Evolutionary conservation across 2,888 invertebrate genomes (phyloP), one percentile per base, ranked within the genome.

Genomic region (Biston stratarius): DNA sequence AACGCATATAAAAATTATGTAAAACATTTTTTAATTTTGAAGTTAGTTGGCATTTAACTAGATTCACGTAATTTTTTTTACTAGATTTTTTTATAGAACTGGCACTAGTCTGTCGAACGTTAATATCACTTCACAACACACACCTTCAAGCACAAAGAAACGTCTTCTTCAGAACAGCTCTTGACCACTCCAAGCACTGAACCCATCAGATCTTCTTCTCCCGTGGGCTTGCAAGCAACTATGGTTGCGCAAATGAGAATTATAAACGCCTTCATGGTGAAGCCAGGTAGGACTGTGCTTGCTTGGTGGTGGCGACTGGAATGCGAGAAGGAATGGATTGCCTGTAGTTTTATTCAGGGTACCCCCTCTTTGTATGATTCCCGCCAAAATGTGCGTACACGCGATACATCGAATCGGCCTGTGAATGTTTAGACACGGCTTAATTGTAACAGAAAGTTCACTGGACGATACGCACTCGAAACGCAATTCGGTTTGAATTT

Each of bases 111-210:
- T 5, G 14, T 12, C 40, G 6, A 53, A 42, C 15, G 24, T 42
- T 56, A 64, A 61, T 68, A 60, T 51, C 70, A 65, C 62, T 64
- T 67, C 68, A 71, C 69, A 61, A 70, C 49, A 89, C 93, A 95
- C 95, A 97, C 97, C 95, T 97, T 97, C 74, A 97, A 88, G 83
- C 97, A 97, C 88, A 96, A 92, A 71, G 95, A 93, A 84, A 96
- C 91, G 77, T 96, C 95, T 80, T 95, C 95, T 71, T 96, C 95
- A 59, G 96, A 95, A 87, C 97, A 97, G 79, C 95, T 95, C 86
- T 96, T 95, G 78, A 97, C 94, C 78, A 96, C 96, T 75, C 95
- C 95, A 71, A 96, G 88, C 58, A 96, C 96, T 49, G 95, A 95
- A 57, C 95, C 94, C 75, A 96, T 83, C 73, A 92, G 87, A 75